Evolutionary conservation across 2,797 vertebrate genomes (phyloP).

Genomic region (Acipenser transmontanus): DNA sequence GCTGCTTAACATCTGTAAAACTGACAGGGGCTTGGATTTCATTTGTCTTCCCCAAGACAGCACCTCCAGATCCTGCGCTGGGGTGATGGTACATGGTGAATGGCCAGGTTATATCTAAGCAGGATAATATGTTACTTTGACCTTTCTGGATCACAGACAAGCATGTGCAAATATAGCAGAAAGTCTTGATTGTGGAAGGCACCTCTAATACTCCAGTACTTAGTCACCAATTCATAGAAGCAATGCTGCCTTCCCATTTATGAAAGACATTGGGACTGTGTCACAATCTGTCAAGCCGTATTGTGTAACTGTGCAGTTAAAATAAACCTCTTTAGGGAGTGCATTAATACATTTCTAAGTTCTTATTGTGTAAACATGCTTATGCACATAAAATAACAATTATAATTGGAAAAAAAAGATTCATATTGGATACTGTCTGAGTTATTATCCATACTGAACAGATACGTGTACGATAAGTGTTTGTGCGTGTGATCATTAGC

Average conservation of each 20-base stretch:
- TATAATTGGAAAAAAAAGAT: too few species aligned
- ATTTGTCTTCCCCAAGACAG: slow-evolving; percentile 14
- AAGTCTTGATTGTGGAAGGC: slow-evolving; percentile 18
- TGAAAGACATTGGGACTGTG: neutral
- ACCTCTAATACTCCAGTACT: neutral
- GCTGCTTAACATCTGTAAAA: slow-evolving; percentile 19
- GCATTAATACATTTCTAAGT: too few species aligned
- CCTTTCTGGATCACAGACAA: slow-evolving; percentile 10
- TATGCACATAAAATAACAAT: too few species aligned
- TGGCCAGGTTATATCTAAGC: slow-evolving; percentile 12
- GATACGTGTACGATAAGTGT: too few species aligned
- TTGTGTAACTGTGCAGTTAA: too few species aligned
- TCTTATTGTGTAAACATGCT: too few species aligned
- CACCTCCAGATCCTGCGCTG: slow-evolving; percentile 8
- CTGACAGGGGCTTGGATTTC: neutral
- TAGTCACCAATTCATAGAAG: neutral
- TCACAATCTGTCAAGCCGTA: slow-evolving; percentile 1
- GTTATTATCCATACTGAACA: too few species aligned
- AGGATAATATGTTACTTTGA: slow-evolving; percentile 7
- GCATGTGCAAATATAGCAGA: slow-evolving; percentile 16
- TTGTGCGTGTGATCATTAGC: too few species aligned
- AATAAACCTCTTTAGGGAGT: too few species aligned
- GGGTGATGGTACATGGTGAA: slow-evolving; percentile 3
- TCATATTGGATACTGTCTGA: too few species aligned
- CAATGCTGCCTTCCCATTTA: too few species aligned